Base-by-base conservation (phyloP, 1,140 invertebrate genomes). In the Musca domestica region DNA sequence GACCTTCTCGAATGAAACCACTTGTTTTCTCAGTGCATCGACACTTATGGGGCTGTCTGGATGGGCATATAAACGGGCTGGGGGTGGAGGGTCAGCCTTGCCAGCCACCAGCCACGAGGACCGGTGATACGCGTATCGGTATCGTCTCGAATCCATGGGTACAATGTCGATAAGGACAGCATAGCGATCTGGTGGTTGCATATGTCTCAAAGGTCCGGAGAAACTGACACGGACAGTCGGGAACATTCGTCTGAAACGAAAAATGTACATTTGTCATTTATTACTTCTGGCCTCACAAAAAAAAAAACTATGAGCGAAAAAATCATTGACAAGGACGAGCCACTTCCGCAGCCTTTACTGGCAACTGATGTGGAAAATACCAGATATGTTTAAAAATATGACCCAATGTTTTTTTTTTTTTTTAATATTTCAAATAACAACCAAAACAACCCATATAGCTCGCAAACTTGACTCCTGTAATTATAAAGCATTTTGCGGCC, bases 1-100 rank as follows among this genome's bases (percentile, higher is more conserved):
- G 78, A 98, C 94, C 85, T 99, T 99, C 86, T 99, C 98, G 84
- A 99, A 99, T 72, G 95, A 97, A 73, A 99, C 95, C 72, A 98
- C 94, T 85, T 99, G 96, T 83, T 98, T 98, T 71, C 91, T 85
- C 47, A 98, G 87, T 81, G 98, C 95, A 79, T 99, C 96, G 22
- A 95, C 95, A 68, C 91, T 94, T 84, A 95, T 98, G 48, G 98
- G 97, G 54, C 95, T 95, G 83, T 99, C 98, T 9, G 97, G 97
- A 86, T 99, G 98, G 51, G 95, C 88, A 85, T 98, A 98, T 68
- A 98, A 89, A 66, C 96, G 86, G 67, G 92, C 90, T 25, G 95
- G 95, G 1, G 96, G 94, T 48, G 94, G 95, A 46, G 96, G 96
- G 87, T 98, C 96, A 15, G 97, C 98, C 84, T 99, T 99, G 66